Base-by-base conservation (phyloP, 1,140 invertebrate genomes). In the Panagrolaimus sp. region DNA sequence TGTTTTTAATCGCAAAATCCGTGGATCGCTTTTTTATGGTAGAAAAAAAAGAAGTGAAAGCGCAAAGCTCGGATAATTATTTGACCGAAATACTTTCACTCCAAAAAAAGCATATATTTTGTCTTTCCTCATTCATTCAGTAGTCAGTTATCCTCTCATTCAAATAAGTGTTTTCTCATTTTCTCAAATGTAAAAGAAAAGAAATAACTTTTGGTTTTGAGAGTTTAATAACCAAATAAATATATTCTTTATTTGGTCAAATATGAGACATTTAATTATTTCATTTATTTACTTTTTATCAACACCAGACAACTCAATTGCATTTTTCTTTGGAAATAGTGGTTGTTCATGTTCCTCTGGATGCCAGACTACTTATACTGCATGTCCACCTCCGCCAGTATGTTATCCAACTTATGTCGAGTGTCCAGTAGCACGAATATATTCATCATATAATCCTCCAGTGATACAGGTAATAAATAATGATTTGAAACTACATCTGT, bases 271-370 rank as follows among this genome's bases (percentile, higher is more conserved):
- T 16, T 57, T 57, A 25, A 25, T 57, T 57, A 16, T 27, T 25
- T 25, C 51, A 57, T 16, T 20, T 57, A 20, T 25, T 20, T 57
- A 16, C 20, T 4, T 38, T 38, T 7, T 38, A 38, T 38, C 31
- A 38, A 4, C 7, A 4, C 2, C 2, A 38, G 7, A 7, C 31
- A 4, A 4, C 31, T 38, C 31, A 57, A 11, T 25, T 25, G 11
- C 51, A 20, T 57, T 57, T 20, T 57, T 57, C 27, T 57, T 57
- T 13, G 51, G 51, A 57, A 27, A 27, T 57, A 27, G 51, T 27
- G 51, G 51, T 16, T 25, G 27, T 57, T 38, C 31, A 38, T 8
- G 51, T 27, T 20, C 20, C 3, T n/a, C 14, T 20, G 51, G 51
- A 27, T 57, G 51, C 20, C 51, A 13, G 20, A 20, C 51, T 25